Percentiles rank a stretch among this genome's conserved stretches.
Conservation (phyloP, 2,888 invertebrate genomes). For the Blastobasis adustella region DNA sequence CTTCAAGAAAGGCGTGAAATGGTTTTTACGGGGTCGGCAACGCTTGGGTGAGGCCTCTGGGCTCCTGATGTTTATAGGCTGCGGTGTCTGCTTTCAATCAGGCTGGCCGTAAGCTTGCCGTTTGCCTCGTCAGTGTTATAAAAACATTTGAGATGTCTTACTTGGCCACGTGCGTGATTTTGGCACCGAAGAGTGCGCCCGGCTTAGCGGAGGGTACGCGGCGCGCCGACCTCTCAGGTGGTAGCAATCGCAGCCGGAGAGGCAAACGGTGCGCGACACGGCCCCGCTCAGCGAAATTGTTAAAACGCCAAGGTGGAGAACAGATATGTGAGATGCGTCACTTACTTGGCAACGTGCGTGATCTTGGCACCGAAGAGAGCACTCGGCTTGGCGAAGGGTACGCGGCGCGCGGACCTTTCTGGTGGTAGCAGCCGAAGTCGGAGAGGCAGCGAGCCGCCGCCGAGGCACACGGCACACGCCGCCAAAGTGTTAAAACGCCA, state of each 20-base stretch:
- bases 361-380: conserved; percentile 95
- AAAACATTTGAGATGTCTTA: too few relatives aligned
- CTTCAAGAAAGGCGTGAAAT: too few relatives aligned
- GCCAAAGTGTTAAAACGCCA: conserved; percentile 15
- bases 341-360: conserved; percentile 90
- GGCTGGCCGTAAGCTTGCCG: too few relatives aligned
- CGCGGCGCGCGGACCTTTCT: conserved; percentile 88
- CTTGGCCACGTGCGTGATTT: conserved; percentile 93
- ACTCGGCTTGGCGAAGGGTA: conserved; percentile 90
- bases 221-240: conserved; percentile 88
- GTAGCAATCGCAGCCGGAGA: conserved; percentile 85
- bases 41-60: too few relatives aligned
- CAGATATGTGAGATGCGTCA: too few relatives aligned
- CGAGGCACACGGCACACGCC: conserved; percentile 80
- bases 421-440: conserved; percentile 88
- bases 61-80: neutral
- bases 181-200: conserved; percentile 92
- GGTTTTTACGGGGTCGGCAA: too few relatives aligned
- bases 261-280: conserved; percentile 81
- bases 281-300: too few relatives aligned
- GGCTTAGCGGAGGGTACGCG: conserved; percentile 91
- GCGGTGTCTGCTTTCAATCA: neutral
- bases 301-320: too few relatives aligned
- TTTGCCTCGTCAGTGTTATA: too few relatives aligned
- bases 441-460: conserved; percentile 82